These are phyloP conservation scores for Brassicogethes aeneus DNA, from an alignment of 2,888 invertebrate genomes.

Conservation along the genomic window DNA sequence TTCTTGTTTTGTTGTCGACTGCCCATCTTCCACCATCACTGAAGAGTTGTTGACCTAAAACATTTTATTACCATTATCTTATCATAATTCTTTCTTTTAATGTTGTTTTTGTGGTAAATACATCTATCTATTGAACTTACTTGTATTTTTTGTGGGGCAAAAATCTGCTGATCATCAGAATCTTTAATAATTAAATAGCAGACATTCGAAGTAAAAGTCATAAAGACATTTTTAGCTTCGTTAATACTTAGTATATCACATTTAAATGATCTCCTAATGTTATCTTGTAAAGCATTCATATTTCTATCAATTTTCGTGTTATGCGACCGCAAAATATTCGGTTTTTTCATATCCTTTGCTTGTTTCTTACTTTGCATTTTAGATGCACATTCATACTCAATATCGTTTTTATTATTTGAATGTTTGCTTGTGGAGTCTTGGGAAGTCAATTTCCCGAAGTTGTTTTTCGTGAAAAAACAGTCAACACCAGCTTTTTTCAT, in stretches of 20 bases:
- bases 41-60: neutral
- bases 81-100: too few species aligned
- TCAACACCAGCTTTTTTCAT: neutral
- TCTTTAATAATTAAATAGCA: constrained; percentile 7
- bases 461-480: neutral
- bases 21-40: neutral
- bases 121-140: constrained; percentile 1
- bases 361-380: neutral
- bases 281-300: neutral
- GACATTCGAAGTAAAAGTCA: constrained; percentile 1
- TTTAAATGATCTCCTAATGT: neutral
- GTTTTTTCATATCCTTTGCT: neutral
- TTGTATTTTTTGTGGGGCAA: constrained; percentile 8
- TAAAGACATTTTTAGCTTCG: too few species aligned
- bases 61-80: too few species aligned
- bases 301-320: neutral
- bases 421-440: neutral
- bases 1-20: neutral
- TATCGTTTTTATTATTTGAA: neutral
- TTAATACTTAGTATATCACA: too few species aligned
- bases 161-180: constrained; percentile 8
- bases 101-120: constrained; percentile 2
- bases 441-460: too few species aligned
- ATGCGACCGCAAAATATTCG: neutral
- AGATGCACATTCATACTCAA: neutral